phyloP scores from a whole-genome alignment of 1,140 invertebrate species.

The Hypothenemus hampei region DNA sequence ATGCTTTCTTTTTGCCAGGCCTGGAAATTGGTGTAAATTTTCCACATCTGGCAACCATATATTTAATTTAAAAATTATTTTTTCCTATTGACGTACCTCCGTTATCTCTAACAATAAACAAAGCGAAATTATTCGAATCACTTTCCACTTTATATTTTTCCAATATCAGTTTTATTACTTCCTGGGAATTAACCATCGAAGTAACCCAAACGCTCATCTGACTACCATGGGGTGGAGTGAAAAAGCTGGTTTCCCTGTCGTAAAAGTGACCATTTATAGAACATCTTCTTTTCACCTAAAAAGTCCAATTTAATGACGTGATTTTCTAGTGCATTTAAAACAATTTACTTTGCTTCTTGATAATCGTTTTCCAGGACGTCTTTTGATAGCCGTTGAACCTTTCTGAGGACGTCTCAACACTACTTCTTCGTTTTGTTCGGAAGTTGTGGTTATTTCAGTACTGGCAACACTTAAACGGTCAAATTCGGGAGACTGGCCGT shows the following conservation, averaged over 20 bases:
- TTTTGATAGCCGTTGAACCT: conserved; percentile 64
- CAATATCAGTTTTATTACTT: conserved; percentile 79
- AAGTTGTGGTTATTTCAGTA: conserved; percentile 41
- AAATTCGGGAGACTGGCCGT: conserved; percentile 40
- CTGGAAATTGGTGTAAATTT: conserved; percentile 2
- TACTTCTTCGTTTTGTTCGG: conserved; percentile 40
- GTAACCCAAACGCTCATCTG: conserved; percentile 83
- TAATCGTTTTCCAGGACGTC: conserved; percentile 61
- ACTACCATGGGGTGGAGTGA: conserved; percentile 78
- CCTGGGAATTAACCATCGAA: conserved; percentile 70
- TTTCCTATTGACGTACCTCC: conserved; percentile 58
- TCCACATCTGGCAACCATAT: no score
- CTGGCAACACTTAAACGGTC: conserved; percentile 34
- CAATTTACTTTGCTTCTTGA: conserved; percentile 58
- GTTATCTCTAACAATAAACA: conserved; percentile 78
- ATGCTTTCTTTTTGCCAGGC: no score
- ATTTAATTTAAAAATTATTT: no score
- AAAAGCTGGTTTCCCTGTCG: conserved; percentile 82
- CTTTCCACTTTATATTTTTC: conserved; percentile 87
- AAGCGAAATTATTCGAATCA: conserved; percentile 70
- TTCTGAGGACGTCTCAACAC: conserved; percentile 46
- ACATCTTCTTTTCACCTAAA: conserved; percentile 61
- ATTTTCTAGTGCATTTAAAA: no score
- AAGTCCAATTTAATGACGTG: no score
- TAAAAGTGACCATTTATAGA: conserved; percentile 88